These are phyloP conservation scores for Adelognathus sp. DNA, from an alignment of 2,888 invertebrate genomes.

Conservation along the genomic window DNA sequence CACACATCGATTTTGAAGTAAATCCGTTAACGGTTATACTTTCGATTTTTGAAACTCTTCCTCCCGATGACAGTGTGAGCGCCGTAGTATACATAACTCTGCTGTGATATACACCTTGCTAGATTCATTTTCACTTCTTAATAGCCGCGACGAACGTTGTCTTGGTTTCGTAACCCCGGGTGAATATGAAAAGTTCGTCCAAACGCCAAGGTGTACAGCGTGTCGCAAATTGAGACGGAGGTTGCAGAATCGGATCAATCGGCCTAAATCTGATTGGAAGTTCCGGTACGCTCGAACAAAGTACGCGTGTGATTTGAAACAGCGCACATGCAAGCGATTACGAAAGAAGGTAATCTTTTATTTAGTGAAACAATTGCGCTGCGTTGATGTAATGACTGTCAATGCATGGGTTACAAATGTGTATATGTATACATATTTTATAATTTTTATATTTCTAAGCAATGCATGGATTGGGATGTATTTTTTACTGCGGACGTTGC, in stretches of 20 bases:
- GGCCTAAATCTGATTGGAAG: background rate
- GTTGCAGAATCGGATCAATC: slow-evolving; percentile 5
- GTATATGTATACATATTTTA: too few relatives aligned
- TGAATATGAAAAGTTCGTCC: slow-evolving; percentile 13
- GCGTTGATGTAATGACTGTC: too few relatives aligned
- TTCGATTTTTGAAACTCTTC: too few relatives aligned
- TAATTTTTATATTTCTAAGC: too few relatives aligned
- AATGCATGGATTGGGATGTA: too few relatives aligned
- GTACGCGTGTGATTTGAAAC: slow-evolving; percentile 4
- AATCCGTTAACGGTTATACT: too few relatives aligned
- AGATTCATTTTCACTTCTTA: background rate
- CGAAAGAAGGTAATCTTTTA: slow-evolving; percentile 4
- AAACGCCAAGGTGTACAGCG: slow-evolving; percentile 16
- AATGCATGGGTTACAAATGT: too few relatives aligned
- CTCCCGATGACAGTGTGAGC: too few relatives aligned
- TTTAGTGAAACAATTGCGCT: too few relatives aligned
- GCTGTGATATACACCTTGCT: background rate
- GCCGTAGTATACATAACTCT: too few relatives aligned
- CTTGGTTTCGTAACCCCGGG: background rate
- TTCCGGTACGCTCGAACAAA: slow-evolving; percentile 9
- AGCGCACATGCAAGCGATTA: slow-evolving; percentile 1
- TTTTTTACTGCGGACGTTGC: too few relatives aligned
- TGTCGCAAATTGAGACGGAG: slow-evolving; percentile 17
- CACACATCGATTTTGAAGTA: too few relatives aligned
- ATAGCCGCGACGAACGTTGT: background rate